Base-by-base conservation (phyloP, 2,797 vertebrate genomes). In the Fistularia tabacaria region DNA sequence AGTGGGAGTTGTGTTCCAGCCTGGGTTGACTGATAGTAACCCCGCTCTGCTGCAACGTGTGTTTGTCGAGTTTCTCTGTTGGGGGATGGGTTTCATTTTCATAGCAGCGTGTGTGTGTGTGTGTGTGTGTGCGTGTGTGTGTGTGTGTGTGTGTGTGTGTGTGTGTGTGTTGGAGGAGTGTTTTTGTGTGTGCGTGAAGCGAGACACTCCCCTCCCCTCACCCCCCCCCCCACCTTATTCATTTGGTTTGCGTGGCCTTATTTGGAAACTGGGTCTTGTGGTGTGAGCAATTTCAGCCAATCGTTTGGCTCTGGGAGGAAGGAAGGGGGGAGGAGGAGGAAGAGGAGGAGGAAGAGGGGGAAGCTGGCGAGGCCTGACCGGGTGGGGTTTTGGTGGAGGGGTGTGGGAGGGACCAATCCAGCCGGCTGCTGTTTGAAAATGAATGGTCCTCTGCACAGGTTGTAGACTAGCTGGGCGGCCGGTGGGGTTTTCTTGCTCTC, bases 271-370 rank as follows among this genome's bases (percentile, higher is more conserved):
- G 60, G 57, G 45, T 40, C 42, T 67, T 87, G 90, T 92, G 91
- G 91, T 84, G 89, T 91, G 91, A 92, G 89, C 62, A 8, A 6
- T 76, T 53, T 70, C 6, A 72, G 54, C 91, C 90, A 89, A 90
- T 92, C 78, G 67, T 69, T 51, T 37, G 3, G 67, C 59, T 56
- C 38, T n/a, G 8, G 5, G 40, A 7, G 38, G 36, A 8, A 7
- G 37, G 44, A 39, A 1, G 48, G 15, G 54, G 36, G 15, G 50
- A 10, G 39, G 38, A 44, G 49, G 38, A 13, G 25, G 36, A 51
- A 37, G 44, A 1, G 38, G 10, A 51, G 38, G 60, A 44, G 13
- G 51, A 44, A 53, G 71, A 25, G 25, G 25, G 25, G 2, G 77
- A 69, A 62, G 66, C 59, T 1, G 59, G 38, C 50, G 2, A 5